phyloP scores from a whole-genome alignment of 2,797 vertebrate genomes.

The Eupleurogrammus muticus region DNA sequence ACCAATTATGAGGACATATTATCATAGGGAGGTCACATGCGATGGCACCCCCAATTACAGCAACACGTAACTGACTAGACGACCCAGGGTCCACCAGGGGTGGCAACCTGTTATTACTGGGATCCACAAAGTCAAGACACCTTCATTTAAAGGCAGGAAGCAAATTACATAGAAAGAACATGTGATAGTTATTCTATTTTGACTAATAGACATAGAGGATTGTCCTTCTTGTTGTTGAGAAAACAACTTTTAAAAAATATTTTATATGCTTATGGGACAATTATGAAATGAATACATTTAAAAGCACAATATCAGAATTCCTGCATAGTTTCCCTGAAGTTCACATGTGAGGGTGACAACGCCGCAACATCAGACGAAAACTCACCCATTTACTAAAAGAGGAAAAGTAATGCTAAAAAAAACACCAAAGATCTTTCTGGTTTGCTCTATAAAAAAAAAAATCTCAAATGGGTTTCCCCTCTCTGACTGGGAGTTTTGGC shows the following conservation, averaged over 20 bases:
- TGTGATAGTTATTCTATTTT: slow-evolving; percentile 31
- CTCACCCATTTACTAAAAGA: neutral
- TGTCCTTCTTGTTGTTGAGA: slow-evolving; percentile 21
- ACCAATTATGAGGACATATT: slow-evolving; percentile 63
- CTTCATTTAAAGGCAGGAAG: slow-evolving; percentile 54
- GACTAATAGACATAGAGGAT: slow-evolving; percentile 21
- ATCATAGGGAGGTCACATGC: slow-evolving; percentile 57
- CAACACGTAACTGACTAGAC: slow-evolving; percentile 55
- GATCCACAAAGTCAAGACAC: slow-evolving; percentile 41
- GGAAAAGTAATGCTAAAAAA: neutral
- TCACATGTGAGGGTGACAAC: neutral
- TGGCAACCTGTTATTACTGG: slow-evolving; percentile 54
- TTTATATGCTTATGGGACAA: too few relatives aligned
- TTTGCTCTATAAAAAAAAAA: neutral
- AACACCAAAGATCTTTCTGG: neutral
- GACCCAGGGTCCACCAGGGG: slow-evolving; percentile 28
- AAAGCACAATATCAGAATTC: neutral
- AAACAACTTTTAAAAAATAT: too few relatives aligned
- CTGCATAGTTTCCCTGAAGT: neutral
- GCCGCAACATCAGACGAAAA: too few relatives aligned
- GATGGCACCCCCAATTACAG: slow-evolving; percentile 48
- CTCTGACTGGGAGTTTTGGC: slow-evolving; percentile 21
- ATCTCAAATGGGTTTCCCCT: slow-evolving; percentile 1
- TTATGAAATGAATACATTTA: too few relatives aligned
- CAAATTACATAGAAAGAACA: slow-evolving; percentile 42